A percentile compares a stretch with the other conserved stretches of the same genome.
phyloP scores from a whole-genome alignment of 37 sponge, comb jelly and placozoan species.

The Bolinopsis microptera region DNA sequence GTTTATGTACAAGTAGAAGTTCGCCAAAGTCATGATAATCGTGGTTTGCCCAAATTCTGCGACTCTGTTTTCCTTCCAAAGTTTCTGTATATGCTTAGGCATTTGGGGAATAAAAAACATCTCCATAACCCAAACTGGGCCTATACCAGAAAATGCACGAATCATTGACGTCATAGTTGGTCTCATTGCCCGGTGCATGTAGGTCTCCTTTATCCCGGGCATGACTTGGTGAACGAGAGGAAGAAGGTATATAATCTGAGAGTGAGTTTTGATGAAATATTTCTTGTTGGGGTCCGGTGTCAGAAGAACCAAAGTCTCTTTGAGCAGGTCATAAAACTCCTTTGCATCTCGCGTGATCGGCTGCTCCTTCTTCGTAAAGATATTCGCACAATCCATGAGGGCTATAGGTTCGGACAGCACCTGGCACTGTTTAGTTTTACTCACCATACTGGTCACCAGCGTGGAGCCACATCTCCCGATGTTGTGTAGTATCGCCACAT shows the following conservation, averaged over 20 bases:
- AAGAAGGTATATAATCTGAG: conserved; percentile 8
- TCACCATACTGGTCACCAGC: conserved; percentile 7
- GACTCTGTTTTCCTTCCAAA: neutral
- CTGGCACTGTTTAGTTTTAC: conserved; percentile 30
- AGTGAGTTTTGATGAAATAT: conserved; percentile 55
- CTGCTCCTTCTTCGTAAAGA: neutral
- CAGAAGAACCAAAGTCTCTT: neutral
- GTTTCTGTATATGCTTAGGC: neutral
- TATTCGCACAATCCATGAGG: neutral
- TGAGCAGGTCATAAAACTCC: conserved; percentile 12
- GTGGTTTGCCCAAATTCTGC: neutral
- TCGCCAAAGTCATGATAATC: neutral
- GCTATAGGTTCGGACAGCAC: conserved; percentile 34
- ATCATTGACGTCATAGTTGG: neutral
- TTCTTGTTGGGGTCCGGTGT: neutral
- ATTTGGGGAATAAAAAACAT: neutral
- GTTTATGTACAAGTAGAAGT: neutral
- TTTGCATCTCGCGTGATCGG: neutral
- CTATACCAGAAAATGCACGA: conserved; percentile 2
- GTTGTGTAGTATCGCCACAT: neutral
- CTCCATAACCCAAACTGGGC: neutral
- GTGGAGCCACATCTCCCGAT: conserved; percentile 50
- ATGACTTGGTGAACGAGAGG: neutral
- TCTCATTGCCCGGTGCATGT: conserved; percentile 35
- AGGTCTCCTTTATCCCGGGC: conserved; percentile 37